Evolutionary conservation across 2,113 vertebrate genomes (phyloP).

Genomic region (Cromileptes altivelis): DNA sequence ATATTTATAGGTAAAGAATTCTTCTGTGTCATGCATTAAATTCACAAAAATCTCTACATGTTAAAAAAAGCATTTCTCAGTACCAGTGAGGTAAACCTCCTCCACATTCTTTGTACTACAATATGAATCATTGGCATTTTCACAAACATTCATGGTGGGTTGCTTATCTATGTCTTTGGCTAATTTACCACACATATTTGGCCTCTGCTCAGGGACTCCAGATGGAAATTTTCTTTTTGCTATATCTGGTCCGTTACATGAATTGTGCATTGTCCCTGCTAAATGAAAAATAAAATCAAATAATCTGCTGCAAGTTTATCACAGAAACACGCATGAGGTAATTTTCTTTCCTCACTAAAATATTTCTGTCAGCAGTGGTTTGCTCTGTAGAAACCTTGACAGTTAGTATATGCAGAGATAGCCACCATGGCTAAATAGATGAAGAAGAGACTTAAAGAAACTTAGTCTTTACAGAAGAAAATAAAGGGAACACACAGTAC

Average conservation of each 20-base stretch:
- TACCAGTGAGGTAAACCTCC: background rate
- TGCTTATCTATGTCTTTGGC: background rate
- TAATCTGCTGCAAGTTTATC: background rate
- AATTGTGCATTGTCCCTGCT: no score
- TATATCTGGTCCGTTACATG: no score
- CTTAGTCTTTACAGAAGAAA: background rate
- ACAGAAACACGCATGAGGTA: background rate
- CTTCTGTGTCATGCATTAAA: background rate
- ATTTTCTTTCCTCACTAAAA: background rate
- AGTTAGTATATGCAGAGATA: background rate
- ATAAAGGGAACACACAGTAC: background rate
- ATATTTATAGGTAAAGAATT: background rate
- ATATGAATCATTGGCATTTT: background rate
- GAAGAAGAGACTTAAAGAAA: background rate
- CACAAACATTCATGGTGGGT: background rate
- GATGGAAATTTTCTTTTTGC: no score
- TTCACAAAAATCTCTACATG: background rate
- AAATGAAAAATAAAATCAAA: no score
- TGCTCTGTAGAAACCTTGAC: background rate
- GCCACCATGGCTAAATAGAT: background rate
- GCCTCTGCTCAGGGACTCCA: no score
- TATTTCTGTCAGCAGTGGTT: background rate
- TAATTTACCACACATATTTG: background rate
- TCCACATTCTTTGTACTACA: background rate
- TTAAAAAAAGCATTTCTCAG: background rate